phyloP scores from a whole-genome alignment of 2,888 invertebrate genomes.

The Lasioglossum villosulum region DNA sequence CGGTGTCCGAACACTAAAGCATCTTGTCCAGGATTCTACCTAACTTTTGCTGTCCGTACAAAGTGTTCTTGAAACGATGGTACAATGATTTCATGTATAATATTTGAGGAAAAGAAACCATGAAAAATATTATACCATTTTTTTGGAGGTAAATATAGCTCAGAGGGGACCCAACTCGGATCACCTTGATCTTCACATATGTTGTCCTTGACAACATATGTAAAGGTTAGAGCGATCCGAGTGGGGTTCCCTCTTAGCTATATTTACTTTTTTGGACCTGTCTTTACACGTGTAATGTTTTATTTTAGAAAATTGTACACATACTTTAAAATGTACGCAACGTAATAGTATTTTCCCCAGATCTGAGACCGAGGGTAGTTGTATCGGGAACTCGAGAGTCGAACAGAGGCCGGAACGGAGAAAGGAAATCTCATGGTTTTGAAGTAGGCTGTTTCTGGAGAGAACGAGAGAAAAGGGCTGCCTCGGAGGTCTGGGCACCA shows the following conservation, averaged over 20 bases:
- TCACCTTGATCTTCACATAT: no score
- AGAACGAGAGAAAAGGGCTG: background rate
- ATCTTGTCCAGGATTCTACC: slow-evolving; percentile 54
- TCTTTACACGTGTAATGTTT: background rate
- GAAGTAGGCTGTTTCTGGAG: background rate
- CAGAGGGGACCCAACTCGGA: no score
- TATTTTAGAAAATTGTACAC: no score
- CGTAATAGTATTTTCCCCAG: no score
- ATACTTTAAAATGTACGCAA: no score
- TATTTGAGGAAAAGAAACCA: no score
- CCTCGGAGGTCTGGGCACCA: background rate
- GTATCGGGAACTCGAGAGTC: background rate
- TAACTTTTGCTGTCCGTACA: slow-evolving; percentile 29
- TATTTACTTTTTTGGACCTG: background rate
- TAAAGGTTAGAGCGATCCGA: no score
- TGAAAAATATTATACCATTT: background rate
- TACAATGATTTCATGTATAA: background rate
- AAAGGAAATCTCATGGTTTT: slow-evolving; percentile 3
- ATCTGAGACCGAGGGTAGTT: background rate
- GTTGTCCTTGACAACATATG: no score
- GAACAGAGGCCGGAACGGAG: background rate
- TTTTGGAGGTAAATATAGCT: no score
- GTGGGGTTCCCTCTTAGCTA: no score
- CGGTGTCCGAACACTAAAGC: slow-evolving; percentile 29
- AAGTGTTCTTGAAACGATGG: background rate